These are phyloP conservation scores for Melanaphis sacchari DNA, from an alignment of 1,140 invertebrate species.

Conservation along the genomic window DNA sequence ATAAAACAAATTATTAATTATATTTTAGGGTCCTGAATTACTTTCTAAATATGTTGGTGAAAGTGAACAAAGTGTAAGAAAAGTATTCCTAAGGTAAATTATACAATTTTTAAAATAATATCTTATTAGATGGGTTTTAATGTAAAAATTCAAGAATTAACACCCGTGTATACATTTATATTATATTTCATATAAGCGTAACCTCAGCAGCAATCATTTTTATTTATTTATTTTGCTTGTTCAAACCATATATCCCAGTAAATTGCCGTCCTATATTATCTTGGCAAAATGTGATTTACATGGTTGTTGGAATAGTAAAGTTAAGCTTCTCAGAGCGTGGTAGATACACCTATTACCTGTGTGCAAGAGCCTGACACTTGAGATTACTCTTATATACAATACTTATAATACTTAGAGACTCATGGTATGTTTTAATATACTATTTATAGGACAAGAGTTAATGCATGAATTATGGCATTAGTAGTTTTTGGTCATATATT, in stretches of 20 bases:
- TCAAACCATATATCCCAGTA: background rate
- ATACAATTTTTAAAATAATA: background rate
- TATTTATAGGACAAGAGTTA: no score
- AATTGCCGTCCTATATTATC: no score
- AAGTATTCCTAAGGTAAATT: conserved; percentile 82
- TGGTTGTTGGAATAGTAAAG: no score
- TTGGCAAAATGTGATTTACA: no score
- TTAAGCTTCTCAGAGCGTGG: no score
- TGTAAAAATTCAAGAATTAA: background rate
- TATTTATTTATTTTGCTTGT: background rate
- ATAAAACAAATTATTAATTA: conserved; percentile 12
- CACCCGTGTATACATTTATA: background rate
- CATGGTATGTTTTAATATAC: no score
- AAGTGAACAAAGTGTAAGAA: conserved; percentile 94
- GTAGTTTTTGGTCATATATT: no score
- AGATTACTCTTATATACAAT: no score
- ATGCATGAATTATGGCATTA: no score
- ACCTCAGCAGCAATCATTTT: background rate
- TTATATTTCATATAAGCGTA: background rate
- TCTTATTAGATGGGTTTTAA: background rate
- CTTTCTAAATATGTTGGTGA: conserved; percentile 98
- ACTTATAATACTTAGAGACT: no score
- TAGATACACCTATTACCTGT: no score
- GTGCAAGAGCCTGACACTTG: no score
- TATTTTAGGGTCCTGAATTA: conserved; percentile 79